Evolutionary conservation across 2,888 invertebrate genomes (phyloP), one percentile per base, ranked within the genome.

Genomic region (Tachina lurida): DNA sequence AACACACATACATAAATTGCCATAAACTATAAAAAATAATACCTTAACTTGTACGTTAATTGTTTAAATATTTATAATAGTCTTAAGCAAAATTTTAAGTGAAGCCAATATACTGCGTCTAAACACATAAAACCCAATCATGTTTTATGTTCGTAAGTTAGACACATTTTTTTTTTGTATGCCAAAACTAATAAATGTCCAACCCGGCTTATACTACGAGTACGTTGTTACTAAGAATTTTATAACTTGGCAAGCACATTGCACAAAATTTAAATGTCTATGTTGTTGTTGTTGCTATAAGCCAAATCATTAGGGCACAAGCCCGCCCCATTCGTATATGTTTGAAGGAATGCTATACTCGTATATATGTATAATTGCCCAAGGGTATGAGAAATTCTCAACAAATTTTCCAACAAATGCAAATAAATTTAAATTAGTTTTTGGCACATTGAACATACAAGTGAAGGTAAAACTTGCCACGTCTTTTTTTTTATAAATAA

Each of bases 371-470:
- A 12, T 5, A 70, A 68, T 52, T 79, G 70, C 54, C 63, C 54
- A 63, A 3, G 56, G 22, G 39, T 62, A 65, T n/a, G 13, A 65
- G 19, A 67, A 67, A 56, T 22, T 47, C 41, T 63, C 31, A 58
- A 77, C 43, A 74, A 84, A 65, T 67, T 82, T 47, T 75, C 31
- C 45, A 85, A 75, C 82, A 86, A 82, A 83, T 83, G 73, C 49
- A 83, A 83, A 86, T 86, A 86, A 86, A 86, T 83, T 83, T 83
- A 83, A 86, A 86, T 86, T 83, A 86, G 79, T 83, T 83, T 83
- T 86, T 80, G 83, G 76, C 86, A 86, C 86, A 86, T 83, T 83
- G 68, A 86, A 73, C 71, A 68, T 63, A 31, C 31, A 86, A 80
- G 76, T 77, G 79, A 83, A 76, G 86, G 83, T 83, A 73, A 83